Conservation (phyloP, 2,113 vertebrate species). For the Planiliza haematocheilus region DNA sequence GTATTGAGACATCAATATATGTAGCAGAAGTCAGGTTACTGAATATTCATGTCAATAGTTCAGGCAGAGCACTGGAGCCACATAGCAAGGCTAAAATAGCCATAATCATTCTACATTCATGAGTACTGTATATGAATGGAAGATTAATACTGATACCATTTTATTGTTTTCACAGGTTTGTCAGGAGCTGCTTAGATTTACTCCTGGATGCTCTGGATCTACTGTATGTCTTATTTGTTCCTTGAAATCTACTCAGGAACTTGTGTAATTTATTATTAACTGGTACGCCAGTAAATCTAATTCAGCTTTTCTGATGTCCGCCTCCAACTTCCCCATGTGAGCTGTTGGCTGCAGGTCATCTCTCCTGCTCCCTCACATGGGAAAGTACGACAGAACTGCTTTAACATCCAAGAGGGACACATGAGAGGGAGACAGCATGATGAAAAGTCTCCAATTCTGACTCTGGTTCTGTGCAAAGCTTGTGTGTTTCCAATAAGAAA, state of each 20-base stretch:
- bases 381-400: conserved; percentile 39
- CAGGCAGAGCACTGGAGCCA: too few relatives aligned
- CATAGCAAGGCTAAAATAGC: too few relatives aligned
- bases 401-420: conserved; percentile 46
- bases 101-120: too few relatives aligned
- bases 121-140: too few relatives aligned
- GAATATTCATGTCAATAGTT: too few relatives aligned
- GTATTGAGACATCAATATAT: too few relatives aligned
- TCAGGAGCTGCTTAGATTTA: too few relatives aligned
- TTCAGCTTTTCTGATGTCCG: conserved; percentile 4
- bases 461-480: conserved; percentile 38
- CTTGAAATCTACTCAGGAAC: background rate
- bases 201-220: too few relatives aligned
- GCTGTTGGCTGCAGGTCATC: conserved; percentile 45
- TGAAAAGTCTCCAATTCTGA: conserved; percentile 23
- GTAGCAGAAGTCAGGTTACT: too few relatives aligned
- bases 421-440: conserved; percentile 25
- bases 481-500: conserved; percentile 59
- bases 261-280: conserved; percentile 6
- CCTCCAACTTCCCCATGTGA: conserved; percentile 17
- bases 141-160: too few relatives aligned
- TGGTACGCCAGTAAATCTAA: background rate
- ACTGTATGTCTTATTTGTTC: too few relatives aligned
- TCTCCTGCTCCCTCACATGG: conserved; percentile 5
- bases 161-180: too few relatives aligned